phyloP scores from a whole-genome alignment of 2,113 vertebrate genomes.

The Muscicapa adusta region DNA sequence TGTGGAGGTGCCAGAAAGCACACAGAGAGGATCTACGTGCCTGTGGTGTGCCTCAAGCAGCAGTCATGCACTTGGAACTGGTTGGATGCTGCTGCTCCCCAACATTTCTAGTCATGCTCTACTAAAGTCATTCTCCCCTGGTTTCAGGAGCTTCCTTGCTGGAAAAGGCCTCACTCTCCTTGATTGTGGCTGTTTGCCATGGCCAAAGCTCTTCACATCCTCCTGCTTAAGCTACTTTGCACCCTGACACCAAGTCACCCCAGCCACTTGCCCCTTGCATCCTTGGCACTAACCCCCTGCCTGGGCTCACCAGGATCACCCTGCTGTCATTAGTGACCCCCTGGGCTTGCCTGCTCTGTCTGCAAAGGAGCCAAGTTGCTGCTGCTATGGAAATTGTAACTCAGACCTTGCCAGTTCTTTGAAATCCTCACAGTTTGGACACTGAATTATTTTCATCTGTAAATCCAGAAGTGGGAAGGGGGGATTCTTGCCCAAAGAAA shows the following conservation, averaged over 20 bases:
- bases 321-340: not conserved
- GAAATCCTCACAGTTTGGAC: not conserved
- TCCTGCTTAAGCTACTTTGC: slow-evolving; percentile 5
- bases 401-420: not conserved
- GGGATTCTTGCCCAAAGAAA: not conserved
- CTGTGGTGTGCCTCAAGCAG: not conserved
- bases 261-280: not conserved
- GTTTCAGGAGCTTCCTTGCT: not conserved
- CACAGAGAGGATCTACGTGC: rapidly evolving
- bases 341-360: rapidly evolving
- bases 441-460: not conserved
- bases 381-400: not conserved
- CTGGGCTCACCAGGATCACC: slow-evolving; percentile 33
- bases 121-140: not conserved
- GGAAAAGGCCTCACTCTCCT: not conserved
- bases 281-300: not conserved
- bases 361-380: not conserved
- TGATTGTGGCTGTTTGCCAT: not conserved
- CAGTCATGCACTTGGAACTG: not conserved
- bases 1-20: not conserved
- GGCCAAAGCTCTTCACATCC: not conserved
- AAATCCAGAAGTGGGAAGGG: not conserved
- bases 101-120: not conserved
- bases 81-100: not conserved
- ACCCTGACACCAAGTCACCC: not conserved